phyloP scores from a whole-genome alignment of 1,140 invertebrate species.

The Drosophila nebulosa region DNA sequence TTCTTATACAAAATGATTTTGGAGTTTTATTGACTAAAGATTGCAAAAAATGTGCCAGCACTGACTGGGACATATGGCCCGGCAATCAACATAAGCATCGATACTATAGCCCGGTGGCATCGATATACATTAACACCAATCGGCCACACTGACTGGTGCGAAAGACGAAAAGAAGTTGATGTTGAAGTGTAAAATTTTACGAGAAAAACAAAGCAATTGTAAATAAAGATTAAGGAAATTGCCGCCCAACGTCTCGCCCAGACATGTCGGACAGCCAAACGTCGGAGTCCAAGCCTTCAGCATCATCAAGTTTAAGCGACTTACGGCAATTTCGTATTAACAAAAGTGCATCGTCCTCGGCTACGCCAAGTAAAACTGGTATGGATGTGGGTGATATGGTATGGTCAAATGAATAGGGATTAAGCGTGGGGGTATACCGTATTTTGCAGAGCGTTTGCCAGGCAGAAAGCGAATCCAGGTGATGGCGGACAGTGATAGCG shows the following conservation, averaged over 20 bases:
- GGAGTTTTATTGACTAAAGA: too few species aligned
- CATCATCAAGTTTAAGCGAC: conserved; percentile 68
- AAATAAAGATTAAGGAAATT: conserved; percentile 46
- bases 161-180: neutral
- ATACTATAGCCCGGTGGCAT: neutral
- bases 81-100: neutral
- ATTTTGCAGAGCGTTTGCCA: conserved; percentile 65
- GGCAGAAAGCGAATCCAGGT: conserved; percentile 76
- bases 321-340: conserved; percentile 79
- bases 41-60: neutral
- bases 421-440: conserved; percentile 5
- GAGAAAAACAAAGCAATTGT: conserved; percentile 9
- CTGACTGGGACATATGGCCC: neutral
- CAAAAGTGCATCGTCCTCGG: conserved; percentile 45
- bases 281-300: conserved; percentile 41
- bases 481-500: conserved; percentile 76
- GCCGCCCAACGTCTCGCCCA: conserved; percentile 19
- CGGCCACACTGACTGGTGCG: neutral
- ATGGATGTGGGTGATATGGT: neutral
- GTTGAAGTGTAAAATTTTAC: neutral
- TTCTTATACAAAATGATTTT: too few species aligned
- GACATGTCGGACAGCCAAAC: conserved; percentile 63
- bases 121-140: neutral
- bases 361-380: conserved; percentile 59
- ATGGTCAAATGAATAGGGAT: neutral